Evolutionary conservation across 2,888 invertebrate genomes (phyloP).

Genomic region (Leptopilina drosophilae): DNA sequence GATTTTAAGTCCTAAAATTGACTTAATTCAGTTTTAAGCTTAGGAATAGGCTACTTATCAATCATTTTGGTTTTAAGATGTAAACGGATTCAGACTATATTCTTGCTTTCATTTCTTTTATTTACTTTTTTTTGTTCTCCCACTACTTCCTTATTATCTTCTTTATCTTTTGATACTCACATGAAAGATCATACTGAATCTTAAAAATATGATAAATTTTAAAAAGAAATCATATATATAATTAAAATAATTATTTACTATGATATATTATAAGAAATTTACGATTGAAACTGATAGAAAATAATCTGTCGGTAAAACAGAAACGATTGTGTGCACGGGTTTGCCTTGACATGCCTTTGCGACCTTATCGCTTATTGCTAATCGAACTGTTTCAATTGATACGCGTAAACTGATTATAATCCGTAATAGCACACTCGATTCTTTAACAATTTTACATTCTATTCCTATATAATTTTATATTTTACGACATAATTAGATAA

Average conservation of each 20-base stretch:
- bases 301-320: slow-evolving; percentile 28
- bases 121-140: too few species aligned
- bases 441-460: slow-evolving; percentile 36
- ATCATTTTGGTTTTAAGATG: too few species aligned
- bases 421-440: slow-evolving; percentile 34
- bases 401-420: slow-evolving; percentile 37
- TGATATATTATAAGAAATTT: too few species aligned
- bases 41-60: too few species aligned
- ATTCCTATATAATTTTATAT: neutral
- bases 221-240: too few species aligned
- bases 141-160: too few species aligned
- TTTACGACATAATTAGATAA: slow-evolving; percentile 42
- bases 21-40: too few species aligned
- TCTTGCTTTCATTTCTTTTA: too few species aligned
- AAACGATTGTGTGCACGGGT: slow-evolving; percentile 43
- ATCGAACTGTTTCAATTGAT: slow-evolving; percentile 53
- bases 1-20: too few species aligned
- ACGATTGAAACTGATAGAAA: neutral
- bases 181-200: neutral
- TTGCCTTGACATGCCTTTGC: slow-evolving; percentile 51
- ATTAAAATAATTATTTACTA: too few species aligned
- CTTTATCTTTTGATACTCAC: neutral
- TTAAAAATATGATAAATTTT: neutral
- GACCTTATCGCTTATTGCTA: slow-evolving; percentile 51
- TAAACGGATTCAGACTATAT: too few species aligned